Conservation (phyloP, 2,113 vertebrate genomes). For the Dromaius novaehollandiae region DNA sequence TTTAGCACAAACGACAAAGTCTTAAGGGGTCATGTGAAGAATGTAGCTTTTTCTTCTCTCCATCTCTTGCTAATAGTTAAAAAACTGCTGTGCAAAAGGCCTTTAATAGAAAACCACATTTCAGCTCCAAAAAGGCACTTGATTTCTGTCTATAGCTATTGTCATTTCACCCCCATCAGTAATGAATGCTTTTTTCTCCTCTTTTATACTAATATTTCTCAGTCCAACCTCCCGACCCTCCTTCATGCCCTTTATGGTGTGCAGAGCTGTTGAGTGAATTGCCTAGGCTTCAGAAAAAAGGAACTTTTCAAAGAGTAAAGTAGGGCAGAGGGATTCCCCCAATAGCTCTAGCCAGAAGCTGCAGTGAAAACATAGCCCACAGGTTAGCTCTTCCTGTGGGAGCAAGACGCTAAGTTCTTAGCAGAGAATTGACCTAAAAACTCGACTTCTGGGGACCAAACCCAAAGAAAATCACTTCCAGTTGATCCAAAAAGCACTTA, state of each 20-base stretch:
- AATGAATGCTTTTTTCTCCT: background rate
- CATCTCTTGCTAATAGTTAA: background rate
- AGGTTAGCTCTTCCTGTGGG: background rate
- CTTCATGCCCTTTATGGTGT: background rate
- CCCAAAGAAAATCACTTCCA: background rate
- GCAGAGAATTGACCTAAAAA: background rate
- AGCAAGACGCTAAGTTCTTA: background rate
- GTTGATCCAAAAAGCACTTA: background rate
- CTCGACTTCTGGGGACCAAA: background rate
- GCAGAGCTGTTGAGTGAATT: background rate
- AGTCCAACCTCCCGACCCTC: background rate
- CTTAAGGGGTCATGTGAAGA: background rate
- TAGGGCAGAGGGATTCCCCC: background rate
- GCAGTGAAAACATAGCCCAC: background rate
- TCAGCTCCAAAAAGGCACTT: background rate
- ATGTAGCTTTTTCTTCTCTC: background rate
- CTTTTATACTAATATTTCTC: constrained; percentile 8
- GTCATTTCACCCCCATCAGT: background rate
- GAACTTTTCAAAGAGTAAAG: background rate
- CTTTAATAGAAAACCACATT: constrained; percentile 1
- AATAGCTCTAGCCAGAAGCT: background rate
- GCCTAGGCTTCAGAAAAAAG: background rate
- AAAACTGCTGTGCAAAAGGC: constrained; percentile 14
- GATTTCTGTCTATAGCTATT: background rate
- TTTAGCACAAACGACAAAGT: constrained; percentile 32